Evolutionary conservation across 2,797 vertebrate species (phyloP).

Genomic region (Tympanoctomys barrerae): DNA sequence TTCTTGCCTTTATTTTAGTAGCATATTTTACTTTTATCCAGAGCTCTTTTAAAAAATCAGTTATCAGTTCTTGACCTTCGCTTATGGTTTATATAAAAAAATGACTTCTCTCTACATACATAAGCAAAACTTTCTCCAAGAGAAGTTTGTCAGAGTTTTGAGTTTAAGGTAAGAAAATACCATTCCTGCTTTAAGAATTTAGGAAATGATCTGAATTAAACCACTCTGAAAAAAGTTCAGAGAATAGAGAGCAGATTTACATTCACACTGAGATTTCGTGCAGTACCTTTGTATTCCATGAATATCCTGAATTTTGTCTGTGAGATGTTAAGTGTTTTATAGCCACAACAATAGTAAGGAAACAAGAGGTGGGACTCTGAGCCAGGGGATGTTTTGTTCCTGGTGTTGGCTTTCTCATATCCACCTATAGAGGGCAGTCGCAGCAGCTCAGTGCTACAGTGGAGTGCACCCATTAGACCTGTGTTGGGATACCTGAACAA

Average conservation of each 20-base stretch:
- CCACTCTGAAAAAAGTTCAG: conserved; percentile 19
- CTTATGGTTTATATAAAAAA: conserved; percentile 72
- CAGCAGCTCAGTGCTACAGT: not conserved
- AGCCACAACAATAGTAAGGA: not conserved
- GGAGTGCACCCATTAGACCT: not conserved
- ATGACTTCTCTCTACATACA: conserved; percentile 30
- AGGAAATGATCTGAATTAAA: conserved; percentile 46
- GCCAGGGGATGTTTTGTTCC: not conserved
- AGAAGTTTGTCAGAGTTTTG: conserved; percentile 39
- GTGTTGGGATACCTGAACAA: not conserved
- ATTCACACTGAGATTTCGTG: not conserved
- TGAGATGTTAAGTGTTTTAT: not conserved
- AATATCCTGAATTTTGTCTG: not conserved
- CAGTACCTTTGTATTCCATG: not conserved
- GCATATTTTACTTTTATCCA: conserved; percentile 65
- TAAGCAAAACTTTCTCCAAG: conserved; percentile 37
- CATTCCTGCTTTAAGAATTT: conserved; percentile 28
- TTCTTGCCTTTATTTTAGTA: conserved; percentile 73
- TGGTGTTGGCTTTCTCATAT: not conserved
- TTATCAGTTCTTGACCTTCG: conserved; percentile 49
- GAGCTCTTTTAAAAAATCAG: not conserved
- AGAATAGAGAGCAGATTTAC: not conserved
- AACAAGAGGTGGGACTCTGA: not conserved
- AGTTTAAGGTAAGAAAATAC: conserved; percentile 35
- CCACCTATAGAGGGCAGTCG: not conserved